Evolutionary conservation across 2,888 invertebrate genomes (phyloP).

Genomic region (Esperia sulphurella): DNA sequence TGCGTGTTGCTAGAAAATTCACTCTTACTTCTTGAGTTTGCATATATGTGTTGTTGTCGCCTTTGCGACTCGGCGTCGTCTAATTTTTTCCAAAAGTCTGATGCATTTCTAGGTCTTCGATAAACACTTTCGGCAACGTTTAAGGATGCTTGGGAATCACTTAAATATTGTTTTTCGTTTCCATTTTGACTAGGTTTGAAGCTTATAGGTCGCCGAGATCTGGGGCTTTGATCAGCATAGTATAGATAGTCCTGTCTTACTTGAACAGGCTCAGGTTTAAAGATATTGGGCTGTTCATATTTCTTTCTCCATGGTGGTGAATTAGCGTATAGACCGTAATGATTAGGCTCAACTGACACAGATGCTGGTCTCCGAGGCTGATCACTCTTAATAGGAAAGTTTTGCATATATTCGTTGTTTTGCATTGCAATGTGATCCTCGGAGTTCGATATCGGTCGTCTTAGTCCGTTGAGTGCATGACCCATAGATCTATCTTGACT

Average conservation of each 20-base stretch:
- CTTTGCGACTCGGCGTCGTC: constrained; percentile 73
- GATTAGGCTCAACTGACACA: constrained; percentile 71
- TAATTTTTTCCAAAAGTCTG: constrained; percentile 83
- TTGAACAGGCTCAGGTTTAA: constrained; percentile 64
- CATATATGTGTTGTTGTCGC: constrained; percentile 51
- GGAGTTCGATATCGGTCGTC: constrained; percentile 70
- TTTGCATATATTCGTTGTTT: constrained; percentile 62
- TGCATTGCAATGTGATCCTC: constrained; percentile 76
- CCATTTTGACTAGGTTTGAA: constrained; percentile 76
- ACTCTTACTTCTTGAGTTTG: constrained; percentile 57
- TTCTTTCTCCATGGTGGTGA: constrained; percentile 64
- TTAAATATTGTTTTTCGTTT: constrained; percentile 69
- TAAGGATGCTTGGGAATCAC: constrained; percentile 68
- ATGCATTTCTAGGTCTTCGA: constrained; percentile 71
- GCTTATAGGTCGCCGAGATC: constrained; percentile 86
- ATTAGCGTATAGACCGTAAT: constrained; percentile 64
- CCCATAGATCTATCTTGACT: constrained; percentile 65
- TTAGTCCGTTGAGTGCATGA: constrained; percentile 67
- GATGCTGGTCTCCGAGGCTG: constrained; percentile 71
- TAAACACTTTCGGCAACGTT: constrained; percentile 48
- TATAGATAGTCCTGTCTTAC: constrained; percentile 80
- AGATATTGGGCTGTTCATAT: constrained; percentile 40
- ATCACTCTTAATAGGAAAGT: constrained; percentile 49
- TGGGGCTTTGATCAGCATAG: constrained; percentile 84
- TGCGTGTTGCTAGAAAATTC: constrained; percentile 52